Conservation (phyloP, 2,888 invertebrate species). For the Ganaspis brasiliensis region DNA sequence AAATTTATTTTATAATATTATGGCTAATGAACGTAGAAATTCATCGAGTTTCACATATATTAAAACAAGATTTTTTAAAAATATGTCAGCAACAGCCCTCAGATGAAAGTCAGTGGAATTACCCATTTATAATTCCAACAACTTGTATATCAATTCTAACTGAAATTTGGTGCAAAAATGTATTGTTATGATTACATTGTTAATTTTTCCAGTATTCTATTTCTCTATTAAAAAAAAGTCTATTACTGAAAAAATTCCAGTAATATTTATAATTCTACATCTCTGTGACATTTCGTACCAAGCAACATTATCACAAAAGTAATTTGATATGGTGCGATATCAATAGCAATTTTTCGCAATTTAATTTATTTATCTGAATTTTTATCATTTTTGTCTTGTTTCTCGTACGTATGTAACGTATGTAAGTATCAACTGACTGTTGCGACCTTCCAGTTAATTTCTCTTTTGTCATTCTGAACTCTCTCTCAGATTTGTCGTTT, state of each 20-base stretch:
- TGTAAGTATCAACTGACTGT: background rate
- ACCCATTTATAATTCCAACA: no score
- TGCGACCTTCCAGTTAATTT: constrained; percentile 19
- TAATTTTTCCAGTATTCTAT: no score
- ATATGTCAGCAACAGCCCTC: no score
- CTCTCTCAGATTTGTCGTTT: constrained; percentile 12
- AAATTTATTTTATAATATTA: no score
- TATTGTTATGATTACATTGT: no score
- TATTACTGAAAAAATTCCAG: background rate
- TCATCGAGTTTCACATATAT: no score
- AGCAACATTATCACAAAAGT: background rate
- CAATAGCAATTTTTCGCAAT: background rate
- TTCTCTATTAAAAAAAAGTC: no score
- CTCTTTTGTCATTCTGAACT: constrained; percentile 27
- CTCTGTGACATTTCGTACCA: constrained; percentile 10
- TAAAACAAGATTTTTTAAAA: no score
- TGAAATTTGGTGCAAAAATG: no score
- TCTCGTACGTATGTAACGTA: background rate
- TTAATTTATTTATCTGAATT: background rate
- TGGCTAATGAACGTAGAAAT: no score
- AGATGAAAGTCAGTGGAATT: no score
- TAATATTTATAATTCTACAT: background rate
- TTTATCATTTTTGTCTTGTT: background rate
- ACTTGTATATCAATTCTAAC: no score
- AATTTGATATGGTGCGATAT: background rate